These are phyloP conservation scores for Cyprinodon tularosa DNA, from an alignment of 2,113 vertebrate genomes.

Conservation along the genomic window DNA sequence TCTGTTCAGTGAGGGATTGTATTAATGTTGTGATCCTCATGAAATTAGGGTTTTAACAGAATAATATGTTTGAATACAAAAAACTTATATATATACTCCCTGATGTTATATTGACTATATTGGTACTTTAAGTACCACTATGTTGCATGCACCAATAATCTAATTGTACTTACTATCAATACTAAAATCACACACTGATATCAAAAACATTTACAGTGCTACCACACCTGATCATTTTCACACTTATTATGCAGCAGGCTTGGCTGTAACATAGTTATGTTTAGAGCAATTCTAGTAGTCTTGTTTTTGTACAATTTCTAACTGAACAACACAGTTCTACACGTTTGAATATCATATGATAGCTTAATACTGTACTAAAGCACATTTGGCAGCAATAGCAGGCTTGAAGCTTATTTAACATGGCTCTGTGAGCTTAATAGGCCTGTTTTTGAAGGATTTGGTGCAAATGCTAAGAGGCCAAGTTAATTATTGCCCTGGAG, in stretches of 20 bases:
- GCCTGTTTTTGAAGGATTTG: no score
- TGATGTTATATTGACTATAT: not conserved
- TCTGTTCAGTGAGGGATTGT: not conserved
- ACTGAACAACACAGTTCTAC: no score
- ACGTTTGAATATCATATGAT: no score
- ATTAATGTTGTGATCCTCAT: slow-evolving; percentile 27
- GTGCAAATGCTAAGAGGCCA: no score
- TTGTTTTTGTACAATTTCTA: no score
- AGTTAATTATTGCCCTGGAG: no score
- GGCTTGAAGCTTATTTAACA: no score
- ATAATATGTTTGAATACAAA: not conserved
- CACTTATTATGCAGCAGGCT: not conserved
- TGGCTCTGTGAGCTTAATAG: no score
- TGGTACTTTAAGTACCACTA: not conserved
- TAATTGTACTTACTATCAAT: not conserved
- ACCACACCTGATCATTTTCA: not conserved
- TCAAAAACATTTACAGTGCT: not conserved
- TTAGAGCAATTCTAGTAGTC: no score
- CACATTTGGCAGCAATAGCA: no score
- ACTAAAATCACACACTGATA: not conserved
- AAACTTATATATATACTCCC: not conserved
- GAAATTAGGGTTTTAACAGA: slow-evolving; percentile 10
- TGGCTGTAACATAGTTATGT: not conserved
- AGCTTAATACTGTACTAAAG: no score
- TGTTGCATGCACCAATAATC: not conserved